Percentiles rank a stretch among this genome's conserved stretches.
Evolutionary conservation across 2,888 invertebrate genomes (phyloP).

Genomic region (Sisyra nigra): DNA sequence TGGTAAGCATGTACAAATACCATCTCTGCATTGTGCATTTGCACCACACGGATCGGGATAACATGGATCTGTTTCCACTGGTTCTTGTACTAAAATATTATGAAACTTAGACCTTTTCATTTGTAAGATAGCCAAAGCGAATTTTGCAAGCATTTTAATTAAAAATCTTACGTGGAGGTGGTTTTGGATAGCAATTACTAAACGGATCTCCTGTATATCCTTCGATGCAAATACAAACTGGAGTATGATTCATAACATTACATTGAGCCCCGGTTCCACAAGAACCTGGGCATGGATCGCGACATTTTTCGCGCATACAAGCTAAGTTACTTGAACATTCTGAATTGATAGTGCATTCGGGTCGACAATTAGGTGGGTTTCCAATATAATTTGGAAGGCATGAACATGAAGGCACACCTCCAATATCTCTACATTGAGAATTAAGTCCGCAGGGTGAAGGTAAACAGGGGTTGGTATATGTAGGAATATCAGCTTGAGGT

Average conservation of each 20-base stretch:
- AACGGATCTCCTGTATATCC: slow-evolving; percentile 47
- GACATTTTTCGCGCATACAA: slow-evolving; percentile 46
- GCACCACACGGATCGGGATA: slow-evolving; percentile 47
- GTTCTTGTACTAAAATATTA: not conserved
- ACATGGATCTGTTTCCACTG: slow-evolving; percentile 17
- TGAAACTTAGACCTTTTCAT: not conserved
- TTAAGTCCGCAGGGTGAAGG: slow-evolving; percentile 52
- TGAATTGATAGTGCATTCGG: slow-evolving; percentile 47
- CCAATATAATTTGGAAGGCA: slow-evolving; percentile 43
- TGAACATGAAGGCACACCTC: slow-evolving; percentile 39
- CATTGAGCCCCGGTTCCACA: slow-evolving; percentile 43
- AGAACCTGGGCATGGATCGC: slow-evolving; percentile 51
- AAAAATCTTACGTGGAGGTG: slow-evolving; percentile 15
- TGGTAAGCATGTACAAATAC: slow-evolving; percentile 37
- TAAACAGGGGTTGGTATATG: slow-evolving; percentile 36
- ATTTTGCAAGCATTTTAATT: slow-evolving; percentile 32
- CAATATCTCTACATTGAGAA: slow-evolving; percentile 37
- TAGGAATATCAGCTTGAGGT: slow-evolving; percentile 14
- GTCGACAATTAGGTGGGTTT: slow-evolving; percentile 48
- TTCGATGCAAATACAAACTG: slow-evolving; percentile 41
- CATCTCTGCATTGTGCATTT: slow-evolving; percentile 41
- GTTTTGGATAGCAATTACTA: slow-evolving; percentile 27
- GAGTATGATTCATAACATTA: slow-evolving; percentile 41
- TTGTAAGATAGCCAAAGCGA: slow-evolving; percentile 21
- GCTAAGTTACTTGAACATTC: slow-evolving; percentile 49